Evolutionary conservation across 1,140 invertebrate species (phyloP).

Genomic region (Sesamia nonagrioides): DNA sequence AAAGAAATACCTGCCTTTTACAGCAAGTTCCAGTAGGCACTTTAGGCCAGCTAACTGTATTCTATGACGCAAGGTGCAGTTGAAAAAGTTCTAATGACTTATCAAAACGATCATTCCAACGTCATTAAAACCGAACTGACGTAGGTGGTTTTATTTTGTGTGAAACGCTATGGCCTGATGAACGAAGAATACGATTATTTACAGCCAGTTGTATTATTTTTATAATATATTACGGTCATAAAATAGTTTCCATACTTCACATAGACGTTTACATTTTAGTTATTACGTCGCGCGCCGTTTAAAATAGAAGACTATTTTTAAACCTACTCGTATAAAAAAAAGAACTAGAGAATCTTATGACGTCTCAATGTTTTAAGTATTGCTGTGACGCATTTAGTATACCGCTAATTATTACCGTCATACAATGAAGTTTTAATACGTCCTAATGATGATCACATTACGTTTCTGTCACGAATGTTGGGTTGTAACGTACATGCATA

Average conservation of each 20-base stretch:
- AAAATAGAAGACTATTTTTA: too few species aligned
- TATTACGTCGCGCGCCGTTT: too few species aligned
- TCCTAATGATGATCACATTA: background rate
- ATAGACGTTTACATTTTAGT: too few species aligned
- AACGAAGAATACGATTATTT: background rate
- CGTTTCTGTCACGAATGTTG: background rate
- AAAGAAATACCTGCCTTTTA: too few species aligned
- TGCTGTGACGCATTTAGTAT: too few species aligned
- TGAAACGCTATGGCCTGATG: background rate
- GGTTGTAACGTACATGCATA: background rate
- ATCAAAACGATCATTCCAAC: background rate
- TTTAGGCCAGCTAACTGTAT: too few species aligned
- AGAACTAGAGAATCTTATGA: too few species aligned
- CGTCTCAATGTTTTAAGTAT: too few species aligned
- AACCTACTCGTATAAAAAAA: too few species aligned
- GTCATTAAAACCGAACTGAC: conserved; percentile 5
- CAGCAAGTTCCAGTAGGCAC: too few species aligned
- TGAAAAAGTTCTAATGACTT: background rate
- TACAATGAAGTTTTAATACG: background rate
- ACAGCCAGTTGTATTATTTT: background rate
- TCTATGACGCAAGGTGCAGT: background rate
- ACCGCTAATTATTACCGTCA: too few species aligned
- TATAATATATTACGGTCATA: background rate
- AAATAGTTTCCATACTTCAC: too few species aligned
- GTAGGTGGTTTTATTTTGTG: background rate